A percentile compares a stretch with the other conserved stretches of the same genome.
phyloP scores from a whole-genome alignment of 2,888 invertebrate genomes.

The Brachyptera risi region DNA sequence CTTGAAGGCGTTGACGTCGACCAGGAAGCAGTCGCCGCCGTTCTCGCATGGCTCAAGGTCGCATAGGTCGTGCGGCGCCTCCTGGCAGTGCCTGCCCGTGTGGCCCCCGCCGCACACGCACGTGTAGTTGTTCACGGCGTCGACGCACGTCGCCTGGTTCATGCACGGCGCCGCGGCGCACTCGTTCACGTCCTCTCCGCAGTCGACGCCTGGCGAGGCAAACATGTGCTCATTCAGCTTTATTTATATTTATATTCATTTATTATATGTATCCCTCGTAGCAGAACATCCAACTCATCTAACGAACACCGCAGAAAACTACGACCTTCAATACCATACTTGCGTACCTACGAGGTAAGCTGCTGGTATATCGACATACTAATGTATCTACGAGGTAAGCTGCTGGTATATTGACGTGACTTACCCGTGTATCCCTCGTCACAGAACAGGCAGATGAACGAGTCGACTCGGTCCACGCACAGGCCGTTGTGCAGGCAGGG shows the following conservation, averaged over 20 bases:
- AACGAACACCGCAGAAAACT: too few species aligned
- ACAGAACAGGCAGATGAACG: constrained; percentile 46
- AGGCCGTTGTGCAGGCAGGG: constrained; percentile 51
- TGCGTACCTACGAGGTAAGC: too few species aligned
- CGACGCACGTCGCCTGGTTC: constrained; percentile 47
- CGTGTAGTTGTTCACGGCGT: constrained; percentile 44
- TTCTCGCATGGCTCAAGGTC: constrained; percentile 53
- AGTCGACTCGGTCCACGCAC: constrained; percentile 48
- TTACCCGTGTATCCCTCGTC: constrained; percentile 36
- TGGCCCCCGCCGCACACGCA: constrained; percentile 51
- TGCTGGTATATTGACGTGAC: too few species aligned
- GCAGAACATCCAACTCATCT: too few species aligned
- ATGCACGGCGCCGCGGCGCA: constrained; percentile 48
- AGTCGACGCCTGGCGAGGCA: constrained; percentile 45
- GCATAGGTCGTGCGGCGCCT: constrained; percentile 52
- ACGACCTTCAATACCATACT: too few species aligned
- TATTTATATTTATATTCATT: too few species aligned
- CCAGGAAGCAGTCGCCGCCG: constrained; percentile 40
- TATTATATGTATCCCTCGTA: too few species aligned
- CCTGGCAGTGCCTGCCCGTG: constrained; percentile 52
- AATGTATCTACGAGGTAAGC: too few species aligned
- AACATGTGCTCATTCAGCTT: too few species aligned
- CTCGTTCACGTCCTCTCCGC: constrained; percentile 49
- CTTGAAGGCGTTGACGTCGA: background rate
- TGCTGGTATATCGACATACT: too few species aligned